Base-by-base conservation (phyloP, 2,113 vertebrate species). In the Leuciscus idus region DNA sequence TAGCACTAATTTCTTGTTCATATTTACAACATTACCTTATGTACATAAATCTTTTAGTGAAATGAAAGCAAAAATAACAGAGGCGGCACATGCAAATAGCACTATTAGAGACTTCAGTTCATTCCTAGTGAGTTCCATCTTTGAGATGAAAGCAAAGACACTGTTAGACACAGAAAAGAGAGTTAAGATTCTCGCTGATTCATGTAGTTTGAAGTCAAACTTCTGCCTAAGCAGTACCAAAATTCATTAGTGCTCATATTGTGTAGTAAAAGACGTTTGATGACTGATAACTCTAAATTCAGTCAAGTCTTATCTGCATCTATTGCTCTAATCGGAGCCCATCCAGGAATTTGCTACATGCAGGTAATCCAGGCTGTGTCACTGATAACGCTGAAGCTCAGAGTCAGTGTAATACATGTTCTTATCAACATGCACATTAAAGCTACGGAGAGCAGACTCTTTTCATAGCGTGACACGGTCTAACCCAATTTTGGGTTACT, bases 251-350 rank as follows among this genome's bases (percentile, higher is more conserved):
- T 11, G 30, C 46, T 61, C 50, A 23, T 80, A 77, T 64, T 83
- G 74, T 87, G 85, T 66, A 74, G 85, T 62, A 82, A 86, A 86
- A 75, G 72, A 68, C 74, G 30, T 83, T 59, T 57, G 85, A 73
- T 75, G 79, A 26, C 55, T 86, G 85, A 87, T 87, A 87, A 87
- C 72, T 33, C 80, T 26, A 73, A 83, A 83, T 87, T 76, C 72
- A 87, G 79, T 30, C 11, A 11, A 36, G 21, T 70, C 26, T 87
- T 83, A 87, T 87, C 85, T 83, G 72, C 80, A 68, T 57, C 59
- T 66, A 61, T 26, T 57, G 43, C 48, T 87, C 61, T 87, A 87
- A 83, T 87, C 80, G 48, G 43, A 77, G 39, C 80, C 68, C 50
- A 87, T 83, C 80, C 85, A 77, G 62, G 72, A 83, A 55, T 43